Evolutionary conservation across 2,888 invertebrate genomes (phyloP), one percentile per base, ranked within the genome.

Genomic region (Limnephilus marmoratus): DNA sequence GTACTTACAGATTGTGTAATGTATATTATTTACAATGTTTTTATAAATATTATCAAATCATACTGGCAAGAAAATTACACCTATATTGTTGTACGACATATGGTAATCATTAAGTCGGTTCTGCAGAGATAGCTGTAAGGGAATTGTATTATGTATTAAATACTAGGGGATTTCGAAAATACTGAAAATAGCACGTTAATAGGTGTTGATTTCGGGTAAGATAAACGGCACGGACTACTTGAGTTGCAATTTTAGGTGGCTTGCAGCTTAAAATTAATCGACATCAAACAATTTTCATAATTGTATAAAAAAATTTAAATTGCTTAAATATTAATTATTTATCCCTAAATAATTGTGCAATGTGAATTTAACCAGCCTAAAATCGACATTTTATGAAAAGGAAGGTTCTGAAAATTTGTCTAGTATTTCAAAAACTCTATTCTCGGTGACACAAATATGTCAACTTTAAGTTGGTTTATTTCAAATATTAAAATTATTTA

Each of bases 401-500:
- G 24, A 68, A 68, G 24, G 24, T 68, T 68, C 68, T 18, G 18
- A 53, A 53, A 53, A 18, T 53, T 53, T 15, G 53, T 18, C 18
- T n/a, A 68, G 24, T 9, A 68, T 68, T 24, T n/a, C 7, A 68
- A 68, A 24, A 68, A 68, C 68, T 7, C 3, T 7, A 68, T 68
- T n/a, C 24, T n/a, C 9, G 24, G 7, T n/a, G 18, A n/a, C 24
- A 68, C 68, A 68, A 24, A 68, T 9, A 68, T 24, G 1, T 68
- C 68, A 9, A 68, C 24, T 68, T 68, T n/a, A 68, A 68, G 68
- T 68, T 68, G 68, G 5, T 68, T 68, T 24, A 9, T 68, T 68
- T 68, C 68, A 68, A 68, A 68, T 68, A 68, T 68, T 68, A 68
- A 68, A 68, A 68, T 68, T 68, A 68, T n/a, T 68, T 68, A 68